Evolutionary conservation across 37 sponge, comb jelly and placozoan species (phyloP).

Genomic region (Amphimedon queenslandica): DNA sequence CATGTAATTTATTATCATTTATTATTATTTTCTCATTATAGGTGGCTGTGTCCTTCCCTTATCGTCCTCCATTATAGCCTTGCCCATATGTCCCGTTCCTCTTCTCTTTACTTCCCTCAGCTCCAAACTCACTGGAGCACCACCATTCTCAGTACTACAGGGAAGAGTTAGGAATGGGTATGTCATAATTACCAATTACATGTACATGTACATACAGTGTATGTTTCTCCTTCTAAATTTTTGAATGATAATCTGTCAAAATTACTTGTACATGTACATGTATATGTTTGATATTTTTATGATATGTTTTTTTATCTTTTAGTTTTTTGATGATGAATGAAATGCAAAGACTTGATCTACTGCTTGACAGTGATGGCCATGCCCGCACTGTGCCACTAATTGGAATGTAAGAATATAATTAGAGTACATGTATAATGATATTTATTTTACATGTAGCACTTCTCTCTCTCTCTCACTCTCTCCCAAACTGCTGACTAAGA

Average conservation of each 20-base stretch:
- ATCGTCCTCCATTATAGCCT: neutral
- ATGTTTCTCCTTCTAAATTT: no score
- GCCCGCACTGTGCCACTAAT: slow-evolving; percentile 53
- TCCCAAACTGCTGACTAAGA: no score
- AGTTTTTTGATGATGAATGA: slow-evolving; percentile 79
- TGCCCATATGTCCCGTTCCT: slow-evolving; percentile 59
- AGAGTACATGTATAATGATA: no score
- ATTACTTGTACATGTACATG: no score
- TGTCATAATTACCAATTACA: neutral
- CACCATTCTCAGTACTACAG: slow-evolving; percentile 41
- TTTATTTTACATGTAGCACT: no score
- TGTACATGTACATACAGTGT: no score
- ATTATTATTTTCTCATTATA: slow-evolving; percentile 1
- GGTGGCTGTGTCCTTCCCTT: no score
- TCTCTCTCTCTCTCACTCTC: no score
- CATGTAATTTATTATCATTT: no score
- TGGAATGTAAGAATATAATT: slow-evolving; percentile 82
- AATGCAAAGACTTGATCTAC: slow-evolving; percentile 50
- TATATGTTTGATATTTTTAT: no score
- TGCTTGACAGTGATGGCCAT: slow-evolving; percentile 83
- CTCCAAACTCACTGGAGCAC: slow-evolving; percentile 53
- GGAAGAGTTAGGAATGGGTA: slow-evolving; percentile 51
- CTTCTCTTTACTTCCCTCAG: slow-evolving; percentile 73
- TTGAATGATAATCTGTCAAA: no score
- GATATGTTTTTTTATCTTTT: neutral